These are phyloP conservation scores for Diacarnus erythraeanus DNA, from an alignment of 37 sponge, comb jelly and placozoan species.

Conservation along the genomic window DNA sequence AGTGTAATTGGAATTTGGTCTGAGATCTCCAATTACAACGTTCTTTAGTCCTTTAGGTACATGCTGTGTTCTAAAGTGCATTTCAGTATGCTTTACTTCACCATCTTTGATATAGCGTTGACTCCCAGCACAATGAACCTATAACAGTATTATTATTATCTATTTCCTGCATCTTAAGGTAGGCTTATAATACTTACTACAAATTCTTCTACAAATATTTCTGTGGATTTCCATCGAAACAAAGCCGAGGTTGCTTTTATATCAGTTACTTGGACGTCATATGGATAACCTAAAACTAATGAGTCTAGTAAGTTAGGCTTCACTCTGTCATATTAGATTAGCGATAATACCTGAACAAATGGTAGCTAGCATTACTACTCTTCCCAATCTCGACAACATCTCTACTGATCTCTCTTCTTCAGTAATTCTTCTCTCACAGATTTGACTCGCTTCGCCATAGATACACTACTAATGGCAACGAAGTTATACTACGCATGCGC, in stretches of 20 bases:
- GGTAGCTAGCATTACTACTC: neutral
- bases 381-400: too few relatives aligned
- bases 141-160: neutral
- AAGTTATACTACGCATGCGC: too few relatives aligned
- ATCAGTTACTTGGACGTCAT: slow-evolving; percentile 1
- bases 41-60: neutral
- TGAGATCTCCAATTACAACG: neutral
- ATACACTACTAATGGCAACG: too few relatives aligned
- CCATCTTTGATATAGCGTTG: slow-evolving; percentile 10
- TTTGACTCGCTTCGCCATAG: too few relatives aligned
- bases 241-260: slow-evolving; percentile 6
- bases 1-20: slow-evolving; percentile 34
- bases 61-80: neutral
- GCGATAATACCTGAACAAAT: neutral
- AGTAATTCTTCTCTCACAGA: too few relatives aligned
- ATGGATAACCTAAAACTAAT: slow-evolving; percentile 12
- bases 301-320: neutral
- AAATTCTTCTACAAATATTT: slow-evolving; percentile 3
- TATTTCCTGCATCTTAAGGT: neutral
- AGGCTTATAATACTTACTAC: neutral
- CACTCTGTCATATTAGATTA: neutral
- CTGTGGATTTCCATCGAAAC: slow-evolving; percentile 19
- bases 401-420: too few relatives aligned
- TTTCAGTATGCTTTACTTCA: neutral
- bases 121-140: slow-evolving; percentile 36